phyloP scores from a whole-genome alignment of 2,888 invertebrate genomes.

The Drosophila seclusa region DNA sequence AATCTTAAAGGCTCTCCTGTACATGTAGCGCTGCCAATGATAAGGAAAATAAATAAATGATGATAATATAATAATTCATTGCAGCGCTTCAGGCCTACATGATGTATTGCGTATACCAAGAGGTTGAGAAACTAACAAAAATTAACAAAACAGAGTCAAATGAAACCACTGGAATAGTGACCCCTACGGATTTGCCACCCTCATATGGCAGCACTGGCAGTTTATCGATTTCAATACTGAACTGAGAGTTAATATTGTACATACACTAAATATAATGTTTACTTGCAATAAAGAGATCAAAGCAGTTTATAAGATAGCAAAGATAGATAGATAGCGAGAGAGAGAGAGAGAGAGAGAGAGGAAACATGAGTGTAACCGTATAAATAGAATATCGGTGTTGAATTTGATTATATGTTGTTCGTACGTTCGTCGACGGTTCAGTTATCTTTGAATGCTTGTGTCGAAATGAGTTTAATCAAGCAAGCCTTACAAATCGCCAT shows the following conservation, averaged over 20 bases:
- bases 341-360: background rate
- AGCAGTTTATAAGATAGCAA: background rate
- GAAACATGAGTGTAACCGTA: background rate
- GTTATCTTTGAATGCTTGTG: constrained; percentile 16
- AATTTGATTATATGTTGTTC: constrained; percentile 1
- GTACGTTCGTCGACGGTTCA: constrained; percentile 15
- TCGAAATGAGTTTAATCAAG: constrained; percentile 25
- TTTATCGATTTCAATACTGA: constrained; percentile 8
- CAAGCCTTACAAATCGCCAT: constrained; percentile 32
- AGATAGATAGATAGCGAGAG: too few relatives aligned
- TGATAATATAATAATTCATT: background rate
- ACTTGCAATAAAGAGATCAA: background rate
- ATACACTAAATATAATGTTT: background rate
- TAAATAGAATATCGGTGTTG: constrained; percentile 5
- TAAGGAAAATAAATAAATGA: background rate
- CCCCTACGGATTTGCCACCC: constrained; percentile 6
- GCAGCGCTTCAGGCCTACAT: constrained; percentile 9
- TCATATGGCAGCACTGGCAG: background rate
- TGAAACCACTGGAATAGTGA: background rate
- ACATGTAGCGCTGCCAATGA: background rate
- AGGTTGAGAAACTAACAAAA: background rate
- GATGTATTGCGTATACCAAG: constrained; percentile 8
- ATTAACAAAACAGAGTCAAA: too few relatives aligned
- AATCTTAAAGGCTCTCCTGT: too few relatives aligned
- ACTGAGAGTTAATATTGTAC: background rate